Base-by-base conservation (phyloP, 1,140 invertebrate species). In the Heliconius nattereri region DNA sequence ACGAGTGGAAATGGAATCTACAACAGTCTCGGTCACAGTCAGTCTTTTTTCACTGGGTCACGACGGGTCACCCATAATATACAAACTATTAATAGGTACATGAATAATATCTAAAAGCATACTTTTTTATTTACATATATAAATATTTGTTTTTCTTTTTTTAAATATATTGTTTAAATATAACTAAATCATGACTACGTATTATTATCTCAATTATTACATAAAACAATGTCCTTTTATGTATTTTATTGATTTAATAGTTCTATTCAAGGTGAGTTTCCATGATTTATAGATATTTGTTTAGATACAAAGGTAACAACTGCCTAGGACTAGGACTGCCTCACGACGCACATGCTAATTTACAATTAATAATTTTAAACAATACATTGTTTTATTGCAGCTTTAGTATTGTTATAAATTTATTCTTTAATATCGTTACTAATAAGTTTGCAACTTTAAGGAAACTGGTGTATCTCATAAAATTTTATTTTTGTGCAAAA, bases 311-410 rank as follows among this genome's bases (percentile, higher is more conserved):
- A 66, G 26, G 11, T 29, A 66, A 66, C 60, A 9, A 26, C 23
- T 60, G 40, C 13, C 40, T 45, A 11, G 19, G 49, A n/a, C 40
- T 45, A 9, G 19, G 49, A n/a, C 54, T 29, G 3, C 60, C 26
- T 66, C 60, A 66, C 60, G 60, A 66, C 23, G 26, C 60, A 60
- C 54, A 66, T 66, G 11, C 60, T 66, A 66, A 66, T 29, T 66
- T 66, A 13, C 26, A 26, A 66, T 29, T 66, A 66, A 66, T 66
- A 29, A 29, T 66, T 23, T 26, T 29, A 66, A 66, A 66, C 60
- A 29, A 66, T 29, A 16, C 26, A 60, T 11, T 66, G 23, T 66
- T 8, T 66, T 66, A 29, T n/a, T 66, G 60, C 60, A 29, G 1
- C 23, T 66, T 16, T 29, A 16, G 13, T 66, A n/a, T 66, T 29